Base-by-base conservation (phyloP, 2,113 vertebrate species). In the Saguinus imperator region DNA sequence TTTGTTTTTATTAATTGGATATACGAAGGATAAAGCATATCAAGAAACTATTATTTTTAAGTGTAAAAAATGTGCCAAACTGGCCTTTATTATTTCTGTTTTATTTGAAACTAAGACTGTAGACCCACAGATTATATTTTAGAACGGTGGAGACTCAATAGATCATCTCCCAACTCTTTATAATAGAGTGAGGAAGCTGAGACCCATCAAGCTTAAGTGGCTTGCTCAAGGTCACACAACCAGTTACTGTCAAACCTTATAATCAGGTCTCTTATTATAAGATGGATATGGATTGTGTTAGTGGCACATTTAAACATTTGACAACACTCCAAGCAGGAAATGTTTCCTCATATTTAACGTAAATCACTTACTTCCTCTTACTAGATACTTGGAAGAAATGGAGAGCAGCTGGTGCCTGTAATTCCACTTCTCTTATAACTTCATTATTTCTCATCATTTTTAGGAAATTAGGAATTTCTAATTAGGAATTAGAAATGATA, bases 391-490 rank as follows among this genome's bases (percentile, higher is more conserved):
- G 89, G 66, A 84, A 25, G 91, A 50, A 64, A 87, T 72, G 45
- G 75, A 13, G 20, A 84, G 61, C 76, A 83, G 70, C 77, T 73
- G 94, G 43, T 23, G 50, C 70, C 27, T 94, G 32, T 37, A 85
- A 20, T n/a, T 32, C 57, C 58, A 8, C 21, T 68, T 89, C 80
- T 95, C 85, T 66, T n/a, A 48, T 8, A 27, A 43, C 37, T 64
- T 92, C 68, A 27, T 86, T 58, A 37, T 61, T 94, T 96, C n/a
- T 40, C 48, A 57, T 93, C 79, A 66, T 81, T 82, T 55, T 52
- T 52, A 52, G 52, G 52, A 52, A 52, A 52, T 52, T 52, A 52
- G 16, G 50, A 50, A 50, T 16, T 50, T 50, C 50, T 50, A 50
- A 16, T 50, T 50, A 50, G 50, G 52, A 52, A 52, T 52, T 17